Evolutionary conservation across 1,140 invertebrate species (phyloP).

Genomic region (Nebria ingens): DNA sequence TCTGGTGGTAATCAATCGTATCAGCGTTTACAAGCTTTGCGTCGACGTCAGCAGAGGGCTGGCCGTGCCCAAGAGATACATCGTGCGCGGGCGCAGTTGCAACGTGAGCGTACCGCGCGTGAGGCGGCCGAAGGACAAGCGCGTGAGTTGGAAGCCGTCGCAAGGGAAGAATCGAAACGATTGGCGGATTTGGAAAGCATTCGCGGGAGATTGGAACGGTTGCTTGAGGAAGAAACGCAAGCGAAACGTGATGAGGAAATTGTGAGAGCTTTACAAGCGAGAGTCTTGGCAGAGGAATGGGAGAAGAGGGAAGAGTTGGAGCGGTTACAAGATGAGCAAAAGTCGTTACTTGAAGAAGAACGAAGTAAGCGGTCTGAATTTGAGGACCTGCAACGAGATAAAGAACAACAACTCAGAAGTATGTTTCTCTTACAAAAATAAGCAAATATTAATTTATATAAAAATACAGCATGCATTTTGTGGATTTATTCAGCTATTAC

Average conservation of each 20-base stretch:
- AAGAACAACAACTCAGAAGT: slow-evolving; percentile 57
- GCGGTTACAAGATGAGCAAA: slow-evolving; percentile 62
- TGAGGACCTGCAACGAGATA: slow-evolving; percentile 56
- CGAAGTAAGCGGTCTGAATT: slow-evolving; percentile 61
- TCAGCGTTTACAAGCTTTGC: slow-evolving; percentile 50
- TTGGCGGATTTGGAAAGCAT: slow-evolving; percentile 60
- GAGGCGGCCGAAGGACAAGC: slow-evolving; percentile 55
- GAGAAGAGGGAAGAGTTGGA: slow-evolving; percentile 70
- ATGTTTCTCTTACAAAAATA: too few relatives aligned
- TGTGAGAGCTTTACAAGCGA: slow-evolving; percentile 59
- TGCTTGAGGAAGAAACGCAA: slow-evolving; percentile 69
- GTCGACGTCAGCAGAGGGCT: slow-evolving; percentile 47
- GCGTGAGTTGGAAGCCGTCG: slow-evolving; percentile 49
- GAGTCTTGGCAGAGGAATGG: slow-evolving; percentile 72
- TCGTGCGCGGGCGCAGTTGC: slow-evolving; percentile 43
- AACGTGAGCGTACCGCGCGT: slow-evolving; percentile 53
- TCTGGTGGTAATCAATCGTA: slow-evolving; percentile 51
- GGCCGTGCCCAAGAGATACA: slow-evolving; percentile 43
- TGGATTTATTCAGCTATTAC: neutral
- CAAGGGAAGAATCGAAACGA: slow-evolving; percentile 57
- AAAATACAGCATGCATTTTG: slow-evolving; percentile 4
- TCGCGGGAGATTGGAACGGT: slow-evolving; percentile 50
- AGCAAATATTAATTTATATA: too few relatives aligned
- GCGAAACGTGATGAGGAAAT: slow-evolving; percentile 77
- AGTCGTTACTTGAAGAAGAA: slow-evolving; percentile 58